A percentile compares a stretch with the other conserved stretches of the same genome.
phyloP scores from a whole-genome alignment of 2,888 invertebrate genomes.

The Magallana nippona region DNA sequence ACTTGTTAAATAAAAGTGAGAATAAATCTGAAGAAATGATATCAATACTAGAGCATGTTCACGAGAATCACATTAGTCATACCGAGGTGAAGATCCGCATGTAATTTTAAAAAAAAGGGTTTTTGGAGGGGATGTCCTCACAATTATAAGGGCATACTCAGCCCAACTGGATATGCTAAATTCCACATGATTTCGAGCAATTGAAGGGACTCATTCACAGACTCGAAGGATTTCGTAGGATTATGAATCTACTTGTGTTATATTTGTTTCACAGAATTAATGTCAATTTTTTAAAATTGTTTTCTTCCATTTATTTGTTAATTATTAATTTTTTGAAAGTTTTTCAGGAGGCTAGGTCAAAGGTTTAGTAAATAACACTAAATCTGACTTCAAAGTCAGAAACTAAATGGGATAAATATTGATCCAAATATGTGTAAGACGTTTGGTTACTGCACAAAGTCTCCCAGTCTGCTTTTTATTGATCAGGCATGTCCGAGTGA shows the following conservation, averaged over 20 bases:
- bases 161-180: slow-evolving; percentile 50
- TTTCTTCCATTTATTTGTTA: too few species aligned
- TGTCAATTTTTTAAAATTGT: too few species aligned
- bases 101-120: slow-evolving; percentile 21
- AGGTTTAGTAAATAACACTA: too few species aligned
- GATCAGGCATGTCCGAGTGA: too few species aligned
- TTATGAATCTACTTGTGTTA: slow-evolving; percentile 48
- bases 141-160: slow-evolving; percentile 40
- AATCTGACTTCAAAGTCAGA: too few species aligned
- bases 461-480: too few species aligned
- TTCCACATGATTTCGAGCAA: slow-evolving; percentile 36
- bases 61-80: slow-evolving; percentile 6
- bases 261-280: too few species aligned
- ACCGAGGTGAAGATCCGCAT: background rate
- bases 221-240: slow-evolving; percentile 50
- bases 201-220: slow-evolving; percentile 48
- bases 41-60: slow-evolving; percentile 26
- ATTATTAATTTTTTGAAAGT: too few species aligned
- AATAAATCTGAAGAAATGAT: slow-evolving; percentile 37
- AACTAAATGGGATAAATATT: too few species aligned
- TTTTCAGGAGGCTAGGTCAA: too few species aligned
- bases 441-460: too few species aligned
- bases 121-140: slow-evolving; percentile 37
- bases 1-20: slow-evolving; percentile 28
- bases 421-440: too few species aligned